Conservation (phyloP, 2,888 invertebrate genomes). For the Lasioglossum villosulum region DNA sequence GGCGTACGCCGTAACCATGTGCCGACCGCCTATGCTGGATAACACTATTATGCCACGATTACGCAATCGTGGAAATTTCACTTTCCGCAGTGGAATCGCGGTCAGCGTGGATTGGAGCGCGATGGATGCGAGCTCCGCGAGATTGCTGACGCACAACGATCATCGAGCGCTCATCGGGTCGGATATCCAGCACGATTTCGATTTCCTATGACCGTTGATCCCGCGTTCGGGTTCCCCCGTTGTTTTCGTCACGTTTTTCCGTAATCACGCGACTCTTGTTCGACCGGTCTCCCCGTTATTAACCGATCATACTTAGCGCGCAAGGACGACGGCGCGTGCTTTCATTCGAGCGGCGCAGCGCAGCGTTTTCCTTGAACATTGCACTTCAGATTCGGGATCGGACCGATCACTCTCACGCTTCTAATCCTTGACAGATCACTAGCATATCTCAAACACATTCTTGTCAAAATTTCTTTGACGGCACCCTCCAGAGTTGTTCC, state of each 20-base stretch:
- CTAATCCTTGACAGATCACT: no score
- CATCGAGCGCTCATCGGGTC: neutral
- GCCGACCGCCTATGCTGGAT: slow-evolving; percentile 57
- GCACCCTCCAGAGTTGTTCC: no score
- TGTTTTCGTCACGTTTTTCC: slow-evolving; percentile 27
- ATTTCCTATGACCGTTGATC: neutral
- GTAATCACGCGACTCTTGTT: slow-evolving; percentile 22
- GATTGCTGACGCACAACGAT: neutral
- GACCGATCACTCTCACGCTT: neutral
- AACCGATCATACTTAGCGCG: slow-evolving; percentile 35
- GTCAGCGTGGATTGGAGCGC: slow-evolving; percentile 19
- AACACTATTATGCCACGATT: slow-evolving; percentile 73
- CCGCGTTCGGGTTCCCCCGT: slow-evolving; percentile 13
- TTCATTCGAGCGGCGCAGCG: slow-evolving; percentile 23
- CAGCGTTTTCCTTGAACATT: slow-evolving; percentile 1
- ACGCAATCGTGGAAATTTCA: slow-evolving; percentile 76
- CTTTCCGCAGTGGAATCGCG: slow-evolving; percentile 73
- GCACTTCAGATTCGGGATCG: neutral
- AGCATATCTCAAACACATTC: no score
- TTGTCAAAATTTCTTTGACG: no score
- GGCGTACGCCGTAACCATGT: slow-evolving; percentile 17
- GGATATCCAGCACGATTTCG: slow-evolving; percentile 9
- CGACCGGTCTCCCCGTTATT: slow-evolving; percentile 48
- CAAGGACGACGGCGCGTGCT: slow-evolving; percentile 58
- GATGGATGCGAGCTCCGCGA: slow-evolving; percentile 17